Evolutionary conservation across 2,113 vertebrate species (phyloP).

Genomic region (Tragelaphus buxtoni): DNA sequence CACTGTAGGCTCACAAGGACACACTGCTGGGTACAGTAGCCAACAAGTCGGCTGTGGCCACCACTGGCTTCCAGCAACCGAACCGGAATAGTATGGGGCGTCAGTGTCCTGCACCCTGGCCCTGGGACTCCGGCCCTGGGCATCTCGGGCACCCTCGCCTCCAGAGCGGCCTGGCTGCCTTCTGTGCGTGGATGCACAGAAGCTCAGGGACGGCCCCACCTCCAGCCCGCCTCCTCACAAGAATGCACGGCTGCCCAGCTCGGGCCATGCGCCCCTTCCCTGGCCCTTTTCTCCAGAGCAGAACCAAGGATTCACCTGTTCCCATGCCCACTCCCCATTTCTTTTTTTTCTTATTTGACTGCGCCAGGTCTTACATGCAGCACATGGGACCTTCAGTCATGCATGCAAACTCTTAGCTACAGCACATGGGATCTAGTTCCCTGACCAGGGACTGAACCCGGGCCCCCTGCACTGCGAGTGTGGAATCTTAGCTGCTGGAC

Average conservation of each 20-base stretch:
- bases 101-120: background rate
- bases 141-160: background rate
- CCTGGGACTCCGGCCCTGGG: background rate
- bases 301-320: rapidly evolving
- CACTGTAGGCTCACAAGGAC: background rate
- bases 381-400: background rate
- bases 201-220: rapidly evolving
- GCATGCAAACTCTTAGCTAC: background rate
- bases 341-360: background rate
- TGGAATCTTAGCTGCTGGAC: background rate
- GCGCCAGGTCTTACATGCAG: background rate
- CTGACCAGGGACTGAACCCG: background rate
- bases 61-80: background rate
- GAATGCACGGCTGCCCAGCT: background rate
- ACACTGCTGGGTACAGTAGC: background rate
- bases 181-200: background rate
- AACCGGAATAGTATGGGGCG: rapidly evolving
- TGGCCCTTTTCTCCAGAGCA: background rate
- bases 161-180: background rate
- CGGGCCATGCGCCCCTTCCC: background rate
- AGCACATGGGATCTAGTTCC: background rate
- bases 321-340: background rate
- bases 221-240: background rate
- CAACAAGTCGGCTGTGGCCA: background rate
- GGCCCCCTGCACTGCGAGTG: background rate